Conservation (phyloP, 2,113 vertebrate species). For the Dicerorhinus sumatrensis region DNA sequence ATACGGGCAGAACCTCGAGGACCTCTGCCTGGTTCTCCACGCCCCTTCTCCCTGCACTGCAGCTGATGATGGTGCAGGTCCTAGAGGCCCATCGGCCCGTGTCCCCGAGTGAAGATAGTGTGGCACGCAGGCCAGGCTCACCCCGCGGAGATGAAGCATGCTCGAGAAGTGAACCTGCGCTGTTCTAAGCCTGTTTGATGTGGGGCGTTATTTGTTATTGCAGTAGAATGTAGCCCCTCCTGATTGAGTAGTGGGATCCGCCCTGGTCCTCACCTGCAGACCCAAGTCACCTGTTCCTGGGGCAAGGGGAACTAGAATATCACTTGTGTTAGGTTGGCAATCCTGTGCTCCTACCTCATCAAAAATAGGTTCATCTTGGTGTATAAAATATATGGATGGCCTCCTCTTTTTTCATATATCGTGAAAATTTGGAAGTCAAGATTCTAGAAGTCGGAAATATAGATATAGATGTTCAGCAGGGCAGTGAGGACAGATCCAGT, state of each 20-base stretch:
- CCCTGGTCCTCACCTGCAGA: neutral
- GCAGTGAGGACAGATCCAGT: neutral
- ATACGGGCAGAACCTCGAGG: neutral
- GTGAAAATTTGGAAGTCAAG: neutral
- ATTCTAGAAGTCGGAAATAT: neutral
- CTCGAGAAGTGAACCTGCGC: too few relatives aligned
- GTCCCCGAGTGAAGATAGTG: neutral
- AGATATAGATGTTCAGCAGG: neutral
- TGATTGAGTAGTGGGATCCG: neutral
- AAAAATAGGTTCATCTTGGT: neutral
- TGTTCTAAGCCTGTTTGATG: neutral
- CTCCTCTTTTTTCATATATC: neutral
- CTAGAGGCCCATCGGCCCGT: too few relatives aligned
- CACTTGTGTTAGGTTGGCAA: neutral
- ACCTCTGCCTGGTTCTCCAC: neutral
- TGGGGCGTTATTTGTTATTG: neutral
- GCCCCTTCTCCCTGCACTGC: neutral
- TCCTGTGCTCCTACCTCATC: neutral
- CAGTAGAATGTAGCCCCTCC: neutral
- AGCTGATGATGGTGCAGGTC: neutral
- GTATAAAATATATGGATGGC: neutral
- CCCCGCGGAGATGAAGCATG: accelerated
- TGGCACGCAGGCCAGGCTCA: neutral
- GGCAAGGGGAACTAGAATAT: neutral
- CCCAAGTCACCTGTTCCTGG: neutral